phyloP scores from a whole-genome alignment of 92 coral and sea anemone species.

The Parazoanthus swiftii region DNA sequence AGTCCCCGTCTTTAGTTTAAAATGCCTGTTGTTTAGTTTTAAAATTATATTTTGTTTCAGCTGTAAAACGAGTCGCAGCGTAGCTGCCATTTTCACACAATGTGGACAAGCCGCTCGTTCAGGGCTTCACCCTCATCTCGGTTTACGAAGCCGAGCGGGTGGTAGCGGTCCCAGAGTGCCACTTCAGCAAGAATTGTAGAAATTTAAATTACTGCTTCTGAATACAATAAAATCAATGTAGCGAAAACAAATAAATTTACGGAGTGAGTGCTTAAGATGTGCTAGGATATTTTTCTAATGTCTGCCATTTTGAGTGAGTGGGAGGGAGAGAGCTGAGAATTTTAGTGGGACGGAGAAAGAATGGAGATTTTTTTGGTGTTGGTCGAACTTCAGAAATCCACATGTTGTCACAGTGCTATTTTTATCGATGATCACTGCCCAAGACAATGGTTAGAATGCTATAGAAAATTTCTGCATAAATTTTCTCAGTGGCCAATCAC shows the following conservation, averaged over 20 bases:
- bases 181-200: background rate
- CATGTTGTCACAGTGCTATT: conserved; percentile 30
- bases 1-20: background rate
- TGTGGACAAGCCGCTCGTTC: background rate
- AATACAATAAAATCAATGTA: background rate
- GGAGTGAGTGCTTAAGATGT: background rate
- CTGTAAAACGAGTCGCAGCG: background rate
- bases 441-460: conserved; percentile 36
- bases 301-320: background rate
- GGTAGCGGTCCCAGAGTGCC: background rate
- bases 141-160: background rate
- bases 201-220: background rate
- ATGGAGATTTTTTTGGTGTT: background rate
- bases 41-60: too few species aligned
- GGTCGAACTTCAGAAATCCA: background rate
- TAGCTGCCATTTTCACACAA: background rate
- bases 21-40: background rate
- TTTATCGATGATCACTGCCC: conserved; percentile 25
- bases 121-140: background rate
- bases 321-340: background rate
- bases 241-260: background rate
- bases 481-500: conserved; percentile 52
- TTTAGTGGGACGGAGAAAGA: background rate
- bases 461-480: conserved; percentile 20
- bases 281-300: background rate